Base-by-base conservation (phyloP, 2,797 vertebrate genomes). In the Melanotaenia pygmaea region DNA sequence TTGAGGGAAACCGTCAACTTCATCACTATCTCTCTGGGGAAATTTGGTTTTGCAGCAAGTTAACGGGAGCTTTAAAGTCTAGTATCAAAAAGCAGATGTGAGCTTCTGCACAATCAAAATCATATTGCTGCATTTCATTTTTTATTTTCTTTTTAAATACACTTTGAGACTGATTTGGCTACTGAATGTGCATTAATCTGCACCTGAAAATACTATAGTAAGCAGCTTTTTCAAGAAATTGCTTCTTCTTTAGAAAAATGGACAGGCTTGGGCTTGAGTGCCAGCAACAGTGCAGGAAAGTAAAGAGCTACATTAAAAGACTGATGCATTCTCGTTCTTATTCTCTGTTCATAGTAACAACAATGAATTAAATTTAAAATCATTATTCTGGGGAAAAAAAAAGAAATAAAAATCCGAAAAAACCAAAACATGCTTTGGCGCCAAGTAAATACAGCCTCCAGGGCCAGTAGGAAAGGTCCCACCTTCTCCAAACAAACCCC, bases 401-500 rank as follows among this genome's bases (percentile, higher is more conserved):
- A 16, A 43, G 7, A 18, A 43, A 43, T 1, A 43, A 18, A 18
- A 45, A 18, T 18, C 1, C 5, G 0, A 4, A 40, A 40, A 45
- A 45, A 40, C 13, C 13, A 16, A 14, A 40, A 40, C 38, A 40
- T 40, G 13, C 38, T 40, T 16, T 40, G 13, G 13, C 4, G 13
- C 38, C 13, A 45, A 18, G 40, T 45, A 45, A 45, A 45, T 45
- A 5, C 16, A 45, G 78, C 80, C 78, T 81, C 64, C 67, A 73
- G 76, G 76, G 80, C 62, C 72, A 70, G 65, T 56, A 7, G 59
- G 18, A 63, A 61, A 45, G 69, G 16, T 64, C 35, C 76, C 67
- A 30, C 30, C 72, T 26, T 40, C 77, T 50, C 40, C 53, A n/a
- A n/a, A 67, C 14, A 54, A 65, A 18, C 61, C 65, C 65, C 53